These are phyloP conservation scores for Drosophila persimilis DNA, from an alignment of 1,140 invertebrate genomes.

Conservation along the genomic window DNA sequence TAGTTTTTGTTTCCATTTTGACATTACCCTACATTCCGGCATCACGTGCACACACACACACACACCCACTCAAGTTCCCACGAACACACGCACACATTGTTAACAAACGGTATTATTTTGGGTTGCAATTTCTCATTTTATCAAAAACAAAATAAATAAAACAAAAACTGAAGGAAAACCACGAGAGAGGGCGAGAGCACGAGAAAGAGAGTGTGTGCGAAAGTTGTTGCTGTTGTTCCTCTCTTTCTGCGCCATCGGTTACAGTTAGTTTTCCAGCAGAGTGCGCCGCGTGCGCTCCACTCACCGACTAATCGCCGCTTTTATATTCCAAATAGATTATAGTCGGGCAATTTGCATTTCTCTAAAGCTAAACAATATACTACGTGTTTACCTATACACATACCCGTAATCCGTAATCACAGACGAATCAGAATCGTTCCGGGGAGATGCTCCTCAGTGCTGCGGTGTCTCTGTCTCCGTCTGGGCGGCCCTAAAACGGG, in stretches of 20 bases:
- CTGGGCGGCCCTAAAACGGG: constrained; percentile 3
- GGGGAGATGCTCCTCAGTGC: constrained; percentile 18
- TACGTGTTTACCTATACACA: neutral
- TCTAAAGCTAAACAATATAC: constrained; percentile 11
- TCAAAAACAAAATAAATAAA: constrained; percentile 44
- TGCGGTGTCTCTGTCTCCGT: neutral
- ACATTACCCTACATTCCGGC: constrained; percentile 31
- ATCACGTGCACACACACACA: constrained; percentile 32
- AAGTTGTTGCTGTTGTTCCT: constrained; percentile 12
- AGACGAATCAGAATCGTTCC: neutral
- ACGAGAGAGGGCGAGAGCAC: constrained; percentile 7
- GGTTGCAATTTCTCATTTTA: constrained; percentile 65
- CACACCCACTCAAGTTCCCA: neutral
- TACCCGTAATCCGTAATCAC: constrained; percentile 3
- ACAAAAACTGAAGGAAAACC: constrained; percentile 19
- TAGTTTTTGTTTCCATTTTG: constrained; percentile 28
- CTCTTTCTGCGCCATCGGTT: constrained; percentile 48
- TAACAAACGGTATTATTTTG: constrained; percentile 63
- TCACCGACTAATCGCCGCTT: constrained; percentile 38
- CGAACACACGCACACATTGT: neutral
- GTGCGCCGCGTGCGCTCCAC: constrained; percentile 63
- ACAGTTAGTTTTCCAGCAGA: constrained; percentile 65
- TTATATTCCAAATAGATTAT: constrained; percentile 30
- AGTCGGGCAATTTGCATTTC: constrained; percentile 28
- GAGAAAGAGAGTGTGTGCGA: neutral